These are phyloP conservation scores for Toxotes jaculatrix DNA, from an alignment of 2,113 vertebrate species.

Conservation along the genomic window DNA sequence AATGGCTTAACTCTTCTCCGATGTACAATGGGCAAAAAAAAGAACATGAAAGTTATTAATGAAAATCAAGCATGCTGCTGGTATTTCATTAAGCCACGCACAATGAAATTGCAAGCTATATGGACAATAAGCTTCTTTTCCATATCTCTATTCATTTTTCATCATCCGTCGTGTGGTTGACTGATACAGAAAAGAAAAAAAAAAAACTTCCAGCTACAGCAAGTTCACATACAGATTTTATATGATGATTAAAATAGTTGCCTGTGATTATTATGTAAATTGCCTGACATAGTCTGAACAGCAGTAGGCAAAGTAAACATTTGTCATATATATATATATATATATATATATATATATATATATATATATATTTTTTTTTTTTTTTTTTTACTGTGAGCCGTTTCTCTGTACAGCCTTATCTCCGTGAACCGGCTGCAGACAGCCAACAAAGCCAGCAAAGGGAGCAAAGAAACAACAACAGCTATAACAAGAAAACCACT, in stretches of 20 bases:
- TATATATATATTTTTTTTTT: conserved; percentile 21
- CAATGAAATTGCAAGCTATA: conserved; percentile 56
- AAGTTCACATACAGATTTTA: conserved; percentile 64
- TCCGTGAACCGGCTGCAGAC: conserved; percentile 57
- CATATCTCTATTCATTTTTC: conserved; percentile 34
- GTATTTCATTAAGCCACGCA: conserved; percentile 66
- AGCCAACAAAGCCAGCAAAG: conserved; percentile 53
- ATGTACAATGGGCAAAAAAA: conserved; percentile 63
- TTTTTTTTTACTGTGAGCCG: not conserved
- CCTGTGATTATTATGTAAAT: conserved; percentile 78
- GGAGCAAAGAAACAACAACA: conserved; percentile 55
- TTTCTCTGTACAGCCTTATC: conserved; percentile 67
- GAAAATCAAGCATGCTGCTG: conserved; percentile 64
- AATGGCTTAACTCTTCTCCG: conserved; percentile 61
- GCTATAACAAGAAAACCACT: conserved; percentile 50
- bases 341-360: too few relatives aligned
- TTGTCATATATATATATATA: not conserved
- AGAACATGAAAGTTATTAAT: conserved; percentile 67
- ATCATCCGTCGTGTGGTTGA: conserved; percentile 7
- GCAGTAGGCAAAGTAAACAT: conserved; percentile 45
- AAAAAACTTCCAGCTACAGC: conserved; percentile 9
- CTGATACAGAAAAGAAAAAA: conserved; percentile 5
- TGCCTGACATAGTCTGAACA: conserved; percentile 22
- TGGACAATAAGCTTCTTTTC: conserved; percentile 54
- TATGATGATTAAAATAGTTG: conserved; percentile 68